Percentiles rank a stretch among this genome's conserved stretches.
Evolutionary conservation across 1,140 invertebrate species (phyloP).

Genomic region (Matsumurasca onukii): DNA sequence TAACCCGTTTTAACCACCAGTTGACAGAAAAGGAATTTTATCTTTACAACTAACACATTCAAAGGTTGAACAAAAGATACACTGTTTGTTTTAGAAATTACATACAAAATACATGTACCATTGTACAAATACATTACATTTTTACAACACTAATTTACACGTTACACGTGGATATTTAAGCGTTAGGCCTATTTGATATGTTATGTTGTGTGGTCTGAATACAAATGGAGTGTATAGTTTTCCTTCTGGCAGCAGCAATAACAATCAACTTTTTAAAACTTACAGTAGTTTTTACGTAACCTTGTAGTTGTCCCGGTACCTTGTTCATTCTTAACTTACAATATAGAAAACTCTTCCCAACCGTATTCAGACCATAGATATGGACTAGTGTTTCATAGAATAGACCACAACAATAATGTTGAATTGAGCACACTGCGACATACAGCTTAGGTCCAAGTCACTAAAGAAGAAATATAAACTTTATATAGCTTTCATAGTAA

Average conservation of each 20-base stretch:
- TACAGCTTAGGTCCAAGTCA: too few relatives aligned
- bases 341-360: not conserved
- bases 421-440: too few relatives aligned
- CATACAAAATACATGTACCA: not conserved
- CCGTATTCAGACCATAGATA: not conserved
- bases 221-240: not conserved
- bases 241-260: too few relatives aligned
- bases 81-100: not conserved
- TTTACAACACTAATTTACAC: slow-evolving; percentile 15
- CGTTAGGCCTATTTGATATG: slow-evolving; percentile 24
- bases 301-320: not conserved
- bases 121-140: slow-evolving; percentile 23
- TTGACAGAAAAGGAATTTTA: not conserved
- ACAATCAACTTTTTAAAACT: too few relatives aligned
- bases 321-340: not conserved
- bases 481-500: too few relatives aligned
- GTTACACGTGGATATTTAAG: slow-evolving; percentile 1
- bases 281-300: not conserved
- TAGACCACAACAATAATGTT: too few relatives aligned
- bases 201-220: not conserved
- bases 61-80: not conserved
- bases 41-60: not conserved
- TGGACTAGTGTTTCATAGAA: too few relatives aligned
- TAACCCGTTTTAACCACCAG: too few relatives aligned
- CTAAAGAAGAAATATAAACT: too few relatives aligned